Base-by-base conservation (phyloP, 2,797 vertebrate genomes). In the Sebastes oblongus region DNA sequence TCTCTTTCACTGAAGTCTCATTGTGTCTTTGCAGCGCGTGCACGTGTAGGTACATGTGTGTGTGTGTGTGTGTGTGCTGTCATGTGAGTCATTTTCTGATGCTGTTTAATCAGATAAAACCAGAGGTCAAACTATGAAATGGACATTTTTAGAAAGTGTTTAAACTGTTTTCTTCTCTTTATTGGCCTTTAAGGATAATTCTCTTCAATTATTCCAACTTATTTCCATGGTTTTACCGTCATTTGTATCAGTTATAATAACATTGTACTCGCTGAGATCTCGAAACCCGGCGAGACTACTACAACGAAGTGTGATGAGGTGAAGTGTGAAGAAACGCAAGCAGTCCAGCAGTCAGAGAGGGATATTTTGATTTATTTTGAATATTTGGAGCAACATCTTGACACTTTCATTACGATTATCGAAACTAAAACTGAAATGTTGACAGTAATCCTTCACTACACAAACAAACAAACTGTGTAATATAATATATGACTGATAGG, bases 1-100 rank as follows among this genome's bases (percentile, higher is more conserved):
- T 89, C 90, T 93, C 88, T 92, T 89, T 81, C 85, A 88, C 82
- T 78, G 65, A 82, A 74, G 80, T 91, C 82, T 85, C 81, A 88
- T 91, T 93, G 91, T 88, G 71, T 85, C 46, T 81, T 80, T 13
- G 42, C 10, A 36, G 58, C 42, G 36, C 79, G 39, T 65, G 69
- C 54, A 52, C 32, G 42, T 32, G 56, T 36, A 16, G 39, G 65
- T 60, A 8, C 34, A 16, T 65, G 36, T 52, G 59, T 71, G 67
- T 68, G 56, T 25, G 24, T 24, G 25, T 36, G 34, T 39, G 36
- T 39, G 36, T 39, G 36, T 39, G 36, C 36, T 39, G 36, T 39
- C 36, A 64, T 75, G 61, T 56, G 39, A 83, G 66, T 78, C 42
- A 72, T 68, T 80, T 81, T 80, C 65, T 77, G 52, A 72, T 77